These are phyloP conservation scores for Myopa tessellatipennis DNA, from an alignment of 2,888 invertebrate genomes.

Conservation along the genomic window DNA sequence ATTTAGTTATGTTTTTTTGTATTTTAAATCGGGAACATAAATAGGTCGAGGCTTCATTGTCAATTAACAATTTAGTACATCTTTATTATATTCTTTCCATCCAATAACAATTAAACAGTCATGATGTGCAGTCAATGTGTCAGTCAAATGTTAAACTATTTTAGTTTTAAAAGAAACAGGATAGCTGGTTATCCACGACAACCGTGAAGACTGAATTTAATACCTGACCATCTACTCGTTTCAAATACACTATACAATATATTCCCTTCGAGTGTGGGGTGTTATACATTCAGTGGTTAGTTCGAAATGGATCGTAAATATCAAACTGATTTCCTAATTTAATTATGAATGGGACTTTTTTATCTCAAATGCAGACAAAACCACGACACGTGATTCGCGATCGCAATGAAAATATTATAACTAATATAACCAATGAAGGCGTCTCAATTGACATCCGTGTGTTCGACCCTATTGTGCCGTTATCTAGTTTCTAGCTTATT, in stretches of 20 bases:
- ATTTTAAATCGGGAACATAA: no score
- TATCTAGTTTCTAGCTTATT: constrained; percentile 12
- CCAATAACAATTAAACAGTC: no score
- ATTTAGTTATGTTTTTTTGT: no score
- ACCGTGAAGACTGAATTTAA: not conserved
- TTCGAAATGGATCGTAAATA: not conserved
- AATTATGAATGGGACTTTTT: constrained; percentile 29
- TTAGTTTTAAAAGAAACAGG: not conserved
- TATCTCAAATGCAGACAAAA: constrained; percentile 41
- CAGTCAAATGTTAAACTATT: no score
- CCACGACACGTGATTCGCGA: constrained; percentile 54
- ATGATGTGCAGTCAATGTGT: no score
- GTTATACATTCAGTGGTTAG: no score
- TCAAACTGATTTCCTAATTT: not conserved
- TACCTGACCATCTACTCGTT: not conserved
- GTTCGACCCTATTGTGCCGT: not conserved
- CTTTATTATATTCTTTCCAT: no score
- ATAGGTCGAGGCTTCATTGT: no score
- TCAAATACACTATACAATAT: not conserved
- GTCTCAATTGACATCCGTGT: not conserved
- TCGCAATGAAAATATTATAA: constrained; percentile 54
- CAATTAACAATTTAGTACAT: no score
- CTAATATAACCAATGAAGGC: constrained; percentile 47
- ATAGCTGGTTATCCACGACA: not conserved
- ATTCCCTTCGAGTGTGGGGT: not conserved